phyloP scores from a whole-genome alignment of 2,797 vertebrate species.

The Delichon dasypus region DNA sequence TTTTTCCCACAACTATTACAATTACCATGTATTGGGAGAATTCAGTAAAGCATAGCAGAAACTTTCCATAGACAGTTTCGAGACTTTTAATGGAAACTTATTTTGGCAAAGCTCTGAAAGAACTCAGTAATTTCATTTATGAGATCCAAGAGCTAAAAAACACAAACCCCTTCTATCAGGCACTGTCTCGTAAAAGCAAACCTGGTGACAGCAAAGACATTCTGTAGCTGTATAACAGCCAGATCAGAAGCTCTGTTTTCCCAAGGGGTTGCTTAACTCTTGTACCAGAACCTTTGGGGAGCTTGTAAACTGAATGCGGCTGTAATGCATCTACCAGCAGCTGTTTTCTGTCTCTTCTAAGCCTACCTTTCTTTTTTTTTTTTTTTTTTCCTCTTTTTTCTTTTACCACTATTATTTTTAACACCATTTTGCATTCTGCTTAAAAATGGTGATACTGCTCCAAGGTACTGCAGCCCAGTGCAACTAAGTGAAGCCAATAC shows the following conservation, averaged over 20 bases:
- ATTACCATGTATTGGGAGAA: background rate
- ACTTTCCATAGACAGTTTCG: background rate
- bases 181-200: background rate
- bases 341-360: background rate
- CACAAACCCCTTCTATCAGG: background rate
- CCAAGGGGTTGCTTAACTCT: background rate
- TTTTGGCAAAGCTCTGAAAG: conserved; percentile 25
- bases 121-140: background rate
- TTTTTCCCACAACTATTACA: background rate
- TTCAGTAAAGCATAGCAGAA: background rate
- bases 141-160: background rate
- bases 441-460: background rate
- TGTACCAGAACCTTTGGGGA: conserved; percentile 7
- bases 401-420: background rate
- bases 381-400: no score
- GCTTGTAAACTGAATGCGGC: background rate
- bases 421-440: background rate
- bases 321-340: conserved; percentile 17
- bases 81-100: conserved; percentile 12
- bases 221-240: background rate
- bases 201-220: conserved; percentile 30
- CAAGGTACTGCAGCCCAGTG: background rate
- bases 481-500: background rate
- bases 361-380: background rate
- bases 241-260: background rate